These are phyloP conservation scores for Epizoanthus ramosus DNA, from an alignment of 92 coral and sea anemone genomes.

Conservation along the genomic window DNA sequence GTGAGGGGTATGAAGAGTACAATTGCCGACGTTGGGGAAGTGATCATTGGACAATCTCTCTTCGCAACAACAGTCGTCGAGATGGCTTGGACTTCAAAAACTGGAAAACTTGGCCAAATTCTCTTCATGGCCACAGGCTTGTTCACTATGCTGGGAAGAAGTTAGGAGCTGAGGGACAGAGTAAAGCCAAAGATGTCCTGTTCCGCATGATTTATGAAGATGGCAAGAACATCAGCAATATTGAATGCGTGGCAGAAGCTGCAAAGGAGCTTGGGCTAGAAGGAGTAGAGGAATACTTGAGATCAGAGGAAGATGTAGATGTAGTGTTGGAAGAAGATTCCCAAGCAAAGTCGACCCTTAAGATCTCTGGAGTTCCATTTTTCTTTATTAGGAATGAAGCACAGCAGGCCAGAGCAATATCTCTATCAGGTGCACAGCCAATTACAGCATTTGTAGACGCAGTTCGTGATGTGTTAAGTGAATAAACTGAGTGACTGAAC, in stretches of 20 bases:
- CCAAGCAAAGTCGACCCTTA: constrained; percentile 65
- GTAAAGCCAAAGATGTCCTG: constrained; percentile 71
- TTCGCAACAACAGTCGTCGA: constrained; percentile 65
- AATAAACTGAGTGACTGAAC: not conserved
- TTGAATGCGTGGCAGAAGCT: constrained; percentile 62
- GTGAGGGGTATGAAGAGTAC: constrained; percentile 70
- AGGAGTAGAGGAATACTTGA: constrained; percentile 64
- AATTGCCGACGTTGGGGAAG: constrained; percentile 70
- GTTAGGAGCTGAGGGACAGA: constrained; percentile 71
- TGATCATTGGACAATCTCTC: constrained; percentile 78
- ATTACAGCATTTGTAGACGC: constrained; percentile 28
- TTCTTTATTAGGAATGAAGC: constrained; percentile 54
- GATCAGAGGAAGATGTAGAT: constrained; percentile 62
- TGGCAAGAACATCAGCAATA: constrained; percentile 74
- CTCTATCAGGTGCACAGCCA: constrained; percentile 76
- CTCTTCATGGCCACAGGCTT: constrained; percentile 76
- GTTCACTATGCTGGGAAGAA: constrained; percentile 71
- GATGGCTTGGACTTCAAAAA: constrained; percentile 78
- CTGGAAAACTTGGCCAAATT: constrained; percentile 85
- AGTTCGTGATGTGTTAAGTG: constrained; percentile 8
- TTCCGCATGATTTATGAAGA: constrained; percentile 84
- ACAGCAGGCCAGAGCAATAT: constrained; percentile 35
- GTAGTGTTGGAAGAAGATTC: constrained; percentile 67
- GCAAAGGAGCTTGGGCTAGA: constrained; percentile 70
- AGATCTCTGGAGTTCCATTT: constrained; percentile 80